Conservation (phyloP, 2,888 invertebrate genomes). For the Drosophila aldrichi region DNA sequence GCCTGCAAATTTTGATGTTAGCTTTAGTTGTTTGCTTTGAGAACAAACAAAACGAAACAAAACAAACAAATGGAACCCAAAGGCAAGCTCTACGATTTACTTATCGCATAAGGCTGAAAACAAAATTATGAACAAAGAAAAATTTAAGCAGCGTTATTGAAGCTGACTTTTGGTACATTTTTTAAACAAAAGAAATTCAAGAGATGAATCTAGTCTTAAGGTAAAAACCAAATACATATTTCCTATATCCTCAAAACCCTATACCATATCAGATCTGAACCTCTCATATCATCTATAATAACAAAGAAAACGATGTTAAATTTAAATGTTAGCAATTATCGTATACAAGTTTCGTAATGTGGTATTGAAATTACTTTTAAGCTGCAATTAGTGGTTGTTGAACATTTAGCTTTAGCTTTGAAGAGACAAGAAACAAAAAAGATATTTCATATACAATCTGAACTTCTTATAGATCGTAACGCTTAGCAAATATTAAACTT, state of each 20-base stretch:
- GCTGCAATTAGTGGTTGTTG: slow-evolving; percentile 80
- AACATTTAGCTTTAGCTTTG: slow-evolving; percentile 77
- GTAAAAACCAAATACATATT: slow-evolving; percentile 31
- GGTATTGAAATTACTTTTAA: slow-evolving; percentile 76
- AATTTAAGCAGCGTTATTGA: slow-evolving; percentile 57
- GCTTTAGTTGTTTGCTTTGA: slow-evolving; percentile 73
- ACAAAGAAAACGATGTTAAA: slow-evolving; percentile 35
- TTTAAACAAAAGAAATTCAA: slow-evolving; percentile 42
- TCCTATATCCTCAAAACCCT: slow-evolving; percentile 52
- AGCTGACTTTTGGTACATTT: slow-evolving; percentile 68
- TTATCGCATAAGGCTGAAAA: slow-evolving; percentile 75
- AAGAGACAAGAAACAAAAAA: slow-evolving; percentile 14
- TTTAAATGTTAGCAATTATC: slow-evolving; percentile 54
- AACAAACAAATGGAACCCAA: slow-evolving; percentile 15
- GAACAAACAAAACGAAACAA: slow-evolving; percentile 10
- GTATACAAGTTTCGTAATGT: slow-evolving; percentile 70
- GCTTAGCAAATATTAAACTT: slow-evolving; percentile 58
- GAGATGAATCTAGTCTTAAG: slow-evolving; percentile 30
- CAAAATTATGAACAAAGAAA: slow-evolving; percentile 33
- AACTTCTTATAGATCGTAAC: slow-evolving; percentile 48
- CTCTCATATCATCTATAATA: slow-evolving; percentile 63
- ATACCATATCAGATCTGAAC: slow-evolving; percentile 75
- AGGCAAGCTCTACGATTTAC: slow-evolving; percentile 66
- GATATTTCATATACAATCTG: slow-evolving; percentile 52
- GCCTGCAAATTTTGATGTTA: slow-evolving; percentile 71